Conservation (phyloP, 2,888 invertebrate genomes). For the Himalopsyche kuldschensis region DNA sequence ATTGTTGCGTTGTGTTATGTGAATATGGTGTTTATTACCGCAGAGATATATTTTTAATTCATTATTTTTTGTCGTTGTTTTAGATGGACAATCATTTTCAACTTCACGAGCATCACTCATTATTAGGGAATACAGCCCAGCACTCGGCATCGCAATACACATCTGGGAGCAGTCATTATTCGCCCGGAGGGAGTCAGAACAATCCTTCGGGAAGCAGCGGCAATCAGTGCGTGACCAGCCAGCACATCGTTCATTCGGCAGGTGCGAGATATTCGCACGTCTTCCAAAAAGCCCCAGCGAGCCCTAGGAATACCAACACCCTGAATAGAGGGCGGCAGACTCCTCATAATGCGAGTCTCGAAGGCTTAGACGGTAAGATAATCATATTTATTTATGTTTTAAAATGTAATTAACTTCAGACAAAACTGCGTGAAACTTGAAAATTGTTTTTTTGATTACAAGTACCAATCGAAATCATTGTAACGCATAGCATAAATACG, state of each 20-base stretch:
- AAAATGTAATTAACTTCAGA: too few relatives aligned
- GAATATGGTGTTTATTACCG: too few relatives aligned
- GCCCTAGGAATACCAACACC: conserved; percentile 56
- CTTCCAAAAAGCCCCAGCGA: conserved; percentile 61
- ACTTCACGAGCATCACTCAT: conserved; percentile 56
- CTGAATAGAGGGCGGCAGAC: conserved; percentile 53
- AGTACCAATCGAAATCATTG: too few relatives aligned
- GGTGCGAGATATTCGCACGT: conserved; percentile 58
- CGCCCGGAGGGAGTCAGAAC: neutral
- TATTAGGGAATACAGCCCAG: conserved; percentile 46
- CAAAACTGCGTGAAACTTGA: too few relatives aligned
- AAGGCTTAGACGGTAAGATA: conserved; percentile 44
- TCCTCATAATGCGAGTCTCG: conserved; percentile 35
- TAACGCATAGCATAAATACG: too few relatives aligned
- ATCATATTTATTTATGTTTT: too few relatives aligned
- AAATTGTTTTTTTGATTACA: too few relatives aligned
- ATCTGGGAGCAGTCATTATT: conserved; percentile 42
- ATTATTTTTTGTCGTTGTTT: neutral
- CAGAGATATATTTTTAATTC: too few relatives aligned
- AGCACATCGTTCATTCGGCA: conserved; percentile 39
- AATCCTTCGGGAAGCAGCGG: conserved; percentile 42
- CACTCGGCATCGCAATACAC: conserved; percentile 12
- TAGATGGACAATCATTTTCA: conserved; percentile 57
- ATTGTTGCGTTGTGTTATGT: too few relatives aligned
- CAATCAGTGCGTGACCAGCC: neutral